Conservation (phyloP, 2,113 vertebrate species). For the Eretmochelys imbricata region DNA sequence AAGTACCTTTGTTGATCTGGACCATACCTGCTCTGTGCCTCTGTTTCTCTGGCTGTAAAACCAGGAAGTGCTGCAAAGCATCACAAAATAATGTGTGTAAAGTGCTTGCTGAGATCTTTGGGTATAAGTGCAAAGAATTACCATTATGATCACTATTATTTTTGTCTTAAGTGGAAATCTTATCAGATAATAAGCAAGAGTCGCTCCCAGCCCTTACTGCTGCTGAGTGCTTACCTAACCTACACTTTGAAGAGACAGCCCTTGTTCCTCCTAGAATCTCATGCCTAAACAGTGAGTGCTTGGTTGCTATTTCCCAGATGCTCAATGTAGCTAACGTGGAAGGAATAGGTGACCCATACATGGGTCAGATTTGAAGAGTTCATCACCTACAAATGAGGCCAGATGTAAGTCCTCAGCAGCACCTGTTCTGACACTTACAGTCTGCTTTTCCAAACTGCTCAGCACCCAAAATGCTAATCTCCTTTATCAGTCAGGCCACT, state of each 20-base stretch:
- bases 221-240: background rate
- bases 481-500: background rate
- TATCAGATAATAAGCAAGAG: background rate
- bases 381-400: background rate
- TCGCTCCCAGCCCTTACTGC: background rate
- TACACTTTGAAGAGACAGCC: background rate
- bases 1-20: too few relatives aligned
- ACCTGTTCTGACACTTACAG: too few relatives aligned
- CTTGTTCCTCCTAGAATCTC: background rate
- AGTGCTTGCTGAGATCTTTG: constrained; percentile 11
- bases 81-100: background rate
- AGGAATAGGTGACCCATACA: background rate
- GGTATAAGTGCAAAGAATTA: background rate
- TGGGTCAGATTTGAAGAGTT: background rate
- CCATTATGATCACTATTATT: background rate
- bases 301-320: background rate
- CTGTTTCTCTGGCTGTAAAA: background rate
- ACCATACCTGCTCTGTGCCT: background rate
- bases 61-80: constrained; percentile 36
- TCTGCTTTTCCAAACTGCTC: background rate
- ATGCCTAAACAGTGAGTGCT: background rate
- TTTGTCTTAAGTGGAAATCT: too few relatives aligned
- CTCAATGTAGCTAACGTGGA: background rate
- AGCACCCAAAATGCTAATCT: background rate
- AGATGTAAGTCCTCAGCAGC: background rate